phyloP scores from a whole-genome alignment of 2,797 vertebrate genomes.

The Pangasius larnaudii region DNA sequence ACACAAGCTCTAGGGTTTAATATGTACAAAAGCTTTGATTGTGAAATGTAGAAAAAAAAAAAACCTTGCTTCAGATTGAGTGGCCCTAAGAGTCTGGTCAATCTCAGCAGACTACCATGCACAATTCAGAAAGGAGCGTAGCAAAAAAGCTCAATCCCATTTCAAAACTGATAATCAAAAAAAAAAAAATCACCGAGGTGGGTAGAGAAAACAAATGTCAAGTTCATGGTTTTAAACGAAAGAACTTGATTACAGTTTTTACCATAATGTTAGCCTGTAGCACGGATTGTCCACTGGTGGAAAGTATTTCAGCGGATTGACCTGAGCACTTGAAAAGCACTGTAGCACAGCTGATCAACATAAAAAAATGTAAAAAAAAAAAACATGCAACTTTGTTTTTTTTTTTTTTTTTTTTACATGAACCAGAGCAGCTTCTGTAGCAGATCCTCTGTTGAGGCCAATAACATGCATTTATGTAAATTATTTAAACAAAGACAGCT shows the following conservation, averaged over 20 bases:
- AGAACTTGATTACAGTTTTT: neutral
- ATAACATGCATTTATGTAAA: neutral
- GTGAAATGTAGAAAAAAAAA: neutral
- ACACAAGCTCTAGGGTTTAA: neutral
- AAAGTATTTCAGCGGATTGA: neutral
- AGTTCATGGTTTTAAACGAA: neutral
- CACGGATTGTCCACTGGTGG: neutral
- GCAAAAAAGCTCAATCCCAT: neutral
- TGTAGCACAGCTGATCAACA: neutral
- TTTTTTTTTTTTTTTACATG: neutral
- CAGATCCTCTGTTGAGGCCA: neutral
- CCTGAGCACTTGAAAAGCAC: neutral
- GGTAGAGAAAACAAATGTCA: neutral
- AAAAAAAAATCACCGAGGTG: neutral
- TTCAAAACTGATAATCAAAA: neutral
- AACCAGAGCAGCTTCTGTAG: neutral
- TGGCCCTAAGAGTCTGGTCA: neutral
- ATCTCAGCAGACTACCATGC: neutral
- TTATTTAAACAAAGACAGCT: neutral
- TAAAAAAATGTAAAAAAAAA: neutral
- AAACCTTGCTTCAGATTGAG: neutral
- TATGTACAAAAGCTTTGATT: neutral
- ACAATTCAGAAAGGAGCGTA: neutral
- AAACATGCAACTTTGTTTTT: neutral
- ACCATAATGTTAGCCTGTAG: neutral